Conservation (phyloP, 2,113 vertebrate species). For the Poicephalus gulielmi region DNA sequence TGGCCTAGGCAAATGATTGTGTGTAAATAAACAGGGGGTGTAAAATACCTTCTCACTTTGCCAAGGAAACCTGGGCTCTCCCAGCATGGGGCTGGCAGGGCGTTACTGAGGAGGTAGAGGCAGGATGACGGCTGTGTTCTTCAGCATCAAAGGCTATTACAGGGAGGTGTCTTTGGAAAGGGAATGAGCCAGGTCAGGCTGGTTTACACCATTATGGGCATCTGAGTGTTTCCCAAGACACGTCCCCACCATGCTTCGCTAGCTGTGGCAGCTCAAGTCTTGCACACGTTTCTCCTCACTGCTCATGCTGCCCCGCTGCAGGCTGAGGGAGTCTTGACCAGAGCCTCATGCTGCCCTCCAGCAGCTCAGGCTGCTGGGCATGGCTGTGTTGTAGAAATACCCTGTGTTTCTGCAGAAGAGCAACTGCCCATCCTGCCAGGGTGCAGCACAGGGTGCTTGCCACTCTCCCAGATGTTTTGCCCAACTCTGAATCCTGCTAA, state of each 20-base stretch:
- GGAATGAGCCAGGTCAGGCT: not conserved
- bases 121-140: not conserved
- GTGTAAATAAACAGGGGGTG: not conserved
- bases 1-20: not conserved
- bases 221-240: not conserved
- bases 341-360: rapidly evolving
- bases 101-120: not conserved
- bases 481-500: not conserved
- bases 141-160: no score
- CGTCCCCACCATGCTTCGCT: rapidly evolving
- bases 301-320: not conserved
- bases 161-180: not conserved
- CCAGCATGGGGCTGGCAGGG: not conserved
- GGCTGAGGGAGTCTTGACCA: not conserved
- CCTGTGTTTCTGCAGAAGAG: rapidly evolving
- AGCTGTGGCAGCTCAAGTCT: not conserved
- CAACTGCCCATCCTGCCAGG: not conserved
- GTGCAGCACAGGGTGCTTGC: not conserved
- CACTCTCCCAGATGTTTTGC: not conserved
- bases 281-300: rapidly evolving
- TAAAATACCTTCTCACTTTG: not conserved
- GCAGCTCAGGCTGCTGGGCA: not conserved
- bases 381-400: not conserved
- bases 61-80: not conserved
- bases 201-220: no score